phyloP scores from a whole-genome alignment of 1,140 invertebrate species.

The Drosophila santomea region DNA sequence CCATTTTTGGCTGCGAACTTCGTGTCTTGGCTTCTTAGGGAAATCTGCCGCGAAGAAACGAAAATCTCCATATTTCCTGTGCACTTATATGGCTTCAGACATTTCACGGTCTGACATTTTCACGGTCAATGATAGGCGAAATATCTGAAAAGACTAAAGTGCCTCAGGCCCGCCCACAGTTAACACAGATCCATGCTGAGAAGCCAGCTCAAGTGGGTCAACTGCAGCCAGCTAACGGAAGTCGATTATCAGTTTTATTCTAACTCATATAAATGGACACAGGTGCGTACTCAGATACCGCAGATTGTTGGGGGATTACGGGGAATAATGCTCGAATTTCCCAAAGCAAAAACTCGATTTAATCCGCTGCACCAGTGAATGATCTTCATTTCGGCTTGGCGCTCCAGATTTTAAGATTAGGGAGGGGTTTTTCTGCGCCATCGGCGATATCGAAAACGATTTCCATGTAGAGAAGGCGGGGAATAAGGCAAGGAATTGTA shows the following conservation, averaged over 20 bases:
- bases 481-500: constrained; percentile 1
- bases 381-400: constrained; percentile 56
- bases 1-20: constrained; percentile 47
- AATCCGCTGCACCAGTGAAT: constrained; percentile 37
- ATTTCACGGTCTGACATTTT: constrained; percentile 39
- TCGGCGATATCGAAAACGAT: constrained; percentile 63
- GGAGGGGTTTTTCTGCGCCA: constrained; percentile 31
- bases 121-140: constrained; percentile 23
- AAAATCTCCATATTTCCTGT: constrained; percentile 64
- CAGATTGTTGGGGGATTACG: constrained; percentile 10
- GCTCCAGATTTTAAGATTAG: constrained; percentile 46
- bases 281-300: constrained; percentile 45
- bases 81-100: constrained; percentile 60
- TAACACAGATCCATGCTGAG: constrained; percentile 29
- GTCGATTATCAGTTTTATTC: constrained; percentile 52
- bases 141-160: constrained; percentile 2
- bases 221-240: constrained; percentile 45
- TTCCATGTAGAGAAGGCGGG: constrained; percentile 52
- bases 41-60: constrained; percentile 47
- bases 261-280: constrained; percentile 56
- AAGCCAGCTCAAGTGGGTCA: constrained; percentile 43
- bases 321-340: constrained; percentile 37
- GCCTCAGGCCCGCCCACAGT: constrained; percentile 57
- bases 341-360: constrained; percentile 33
- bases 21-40: constrained; percentile 59